Base-by-base conservation (phyloP, 2,888 invertebrate genomes). In the Protula sp. region DNA sequence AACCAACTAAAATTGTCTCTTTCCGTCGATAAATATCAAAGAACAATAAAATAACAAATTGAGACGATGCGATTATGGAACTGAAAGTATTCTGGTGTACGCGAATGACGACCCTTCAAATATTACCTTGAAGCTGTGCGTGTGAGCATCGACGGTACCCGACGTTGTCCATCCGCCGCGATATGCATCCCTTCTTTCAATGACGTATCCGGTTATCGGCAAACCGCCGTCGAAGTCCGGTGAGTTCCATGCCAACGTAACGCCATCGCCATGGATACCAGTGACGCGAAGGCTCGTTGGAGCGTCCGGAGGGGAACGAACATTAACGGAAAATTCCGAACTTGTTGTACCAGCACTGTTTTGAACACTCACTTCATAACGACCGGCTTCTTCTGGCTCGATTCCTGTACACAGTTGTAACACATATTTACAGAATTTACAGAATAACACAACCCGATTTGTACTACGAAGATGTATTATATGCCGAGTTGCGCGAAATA, bases 171-270 rank as follows among this genome's bases (percentile, higher is more conserved):
- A 78, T 22, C 74, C 74, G 19, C 74, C 74, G 51, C 68, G 65
- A 26, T 67, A 66, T 28, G 69, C 65, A 62, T 76, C 66, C 19
- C 61, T 59, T 19, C 65, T 60, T 38, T 78, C 78, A 45, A 78
- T 70, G 59, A 74, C 65, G 66, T 77, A 78, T n/a, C 75, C 73
- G 19, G 74, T 73, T 45, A 80, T 60, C 22, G 77, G 75, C 47
- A 70, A 62, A 9, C 79, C 79, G 22, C 80, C 80, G 62, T 78
- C 74, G 59, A 70, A 65, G n/a, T 68, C 68, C 3, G 79, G 78
- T 62, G 71, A 70, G 63, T 75, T 69, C 80, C 80, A 80, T 57
- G 72, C 71, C 61, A 79, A 68, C n/a, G 71, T 70, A 27, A 75
- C 69, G n/a, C 76, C 73, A 51, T 73, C 67, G n/a, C 54, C 47